Evolutionary conservation across 2,113 vertebrate species (phyloP), one percentile per base, ranked within the genome.

Genomic region (Heliornis fulica): DNA sequence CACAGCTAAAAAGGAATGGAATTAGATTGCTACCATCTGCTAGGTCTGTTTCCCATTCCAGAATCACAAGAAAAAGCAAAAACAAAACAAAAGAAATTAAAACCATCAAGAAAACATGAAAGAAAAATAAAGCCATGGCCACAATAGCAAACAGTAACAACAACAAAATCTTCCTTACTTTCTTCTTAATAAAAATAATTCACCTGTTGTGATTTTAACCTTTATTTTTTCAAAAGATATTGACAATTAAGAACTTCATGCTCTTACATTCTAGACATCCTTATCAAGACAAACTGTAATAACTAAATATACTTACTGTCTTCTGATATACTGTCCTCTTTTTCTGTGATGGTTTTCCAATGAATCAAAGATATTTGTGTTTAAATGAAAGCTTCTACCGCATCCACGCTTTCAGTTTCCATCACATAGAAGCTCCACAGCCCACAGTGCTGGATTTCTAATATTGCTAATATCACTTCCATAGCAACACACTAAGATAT

Each of bases 381-480:
- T 69, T 34, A 80, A 91, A 90, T 40, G 38, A 83, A 91, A 89
- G 70, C 77, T 65, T 4, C 70, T 65, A 46, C 60, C 2, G 4
- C 84, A 91, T 65, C 41, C 50, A 8, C 1, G 16, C 57, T 74
- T 85, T 68, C 69, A 41, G 74, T 84, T 91, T 82, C 59, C 77
- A 31, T 59, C 71, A 53, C 45, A 69, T 74, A 48, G 50, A 59
- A 19, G 53, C 78, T 63, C 65, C 54, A 64, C 81, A 89, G 50
- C 64, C 41, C 63, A 89, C 76, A 66, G n/a, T 50, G 66, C 38
- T 85, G 59, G 71, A 83, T 96, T 91, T 90, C 81, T 94, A 93
- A 96, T 96, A 95, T 54, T 80, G 41, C 59, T 96, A 95, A 90
- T 95, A 96, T 74, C 75, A 90, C 78, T 95, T 88, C 93, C 93